Base-by-base conservation (phyloP, 1,140 invertebrate species). In the Hyposmocoma kahamanoa region DNA sequence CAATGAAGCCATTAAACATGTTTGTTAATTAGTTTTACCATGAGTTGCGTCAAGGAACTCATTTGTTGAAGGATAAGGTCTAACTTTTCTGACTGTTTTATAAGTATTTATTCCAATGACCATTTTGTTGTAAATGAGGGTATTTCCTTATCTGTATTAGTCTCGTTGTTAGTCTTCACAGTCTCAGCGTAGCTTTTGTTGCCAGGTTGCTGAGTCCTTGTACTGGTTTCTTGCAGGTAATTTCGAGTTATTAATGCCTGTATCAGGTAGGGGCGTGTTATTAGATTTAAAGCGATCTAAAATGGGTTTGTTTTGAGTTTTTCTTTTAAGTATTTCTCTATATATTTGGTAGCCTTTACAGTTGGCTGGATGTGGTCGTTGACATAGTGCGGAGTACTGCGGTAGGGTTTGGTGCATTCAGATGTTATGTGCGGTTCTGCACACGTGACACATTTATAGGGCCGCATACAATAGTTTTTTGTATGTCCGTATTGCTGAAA, bases 41-140 rank as follows among this genome's bases (percentile, higher is more conserved):
- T 53, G 21, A 68, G 61, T 11, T 53, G 30, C 49, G 64, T 13
- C 1, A 62, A 30, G n/a, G 52, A 48, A 22, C 60, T 55, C 43
- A 67, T 67, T 34, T 67, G 59, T 60, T 67, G 60, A 47, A 60
- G 17, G 45, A 62, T 15, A 8, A 56, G 11, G 11, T 62, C 53
- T 24, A 62, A 30, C 49, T 62, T 59, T 43, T 62, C 56, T 8
- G 30, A 36, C 42, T 67, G 59, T 55, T 53, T 46, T 18, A 38
- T 52, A 11, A 62, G 22, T 8, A 62, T 32, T 3, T 53, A 1
- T 52, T 65, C 53, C 21, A 44, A 20, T 42, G 26, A 8, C 20
- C 10, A 30, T 38, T 10, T 3, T 17, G 18, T 38, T 17, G 9
- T 10, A 10, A 17, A 17, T 11, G 32, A 19, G 18, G 41, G 13